Evolutionary conservation across 1,140 invertebrate species (phyloP), one percentile per base, ranked within the genome.

Genomic region (Triops longicaudatus): DNA sequence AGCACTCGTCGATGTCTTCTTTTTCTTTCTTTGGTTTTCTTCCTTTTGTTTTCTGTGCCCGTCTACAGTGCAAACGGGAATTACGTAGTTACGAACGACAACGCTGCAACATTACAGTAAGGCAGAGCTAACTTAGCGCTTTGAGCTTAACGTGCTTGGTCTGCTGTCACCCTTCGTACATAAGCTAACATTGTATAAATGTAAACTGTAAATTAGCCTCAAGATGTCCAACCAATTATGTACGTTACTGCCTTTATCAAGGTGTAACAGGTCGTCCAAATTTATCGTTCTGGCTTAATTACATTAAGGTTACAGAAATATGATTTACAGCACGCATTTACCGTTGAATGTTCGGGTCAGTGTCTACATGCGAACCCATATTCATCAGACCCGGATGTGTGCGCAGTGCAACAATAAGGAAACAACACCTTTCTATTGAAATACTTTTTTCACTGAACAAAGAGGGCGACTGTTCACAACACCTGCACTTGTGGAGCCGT

Each of bases 1-100:
- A 63, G 50, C 50, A 63, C 50, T 63, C 50, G 50, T 63, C 50
- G 50, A 14, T 63, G 44, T 63, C 44, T 63, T 63, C 22, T n/a
- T n/a, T 11, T 63, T 63, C 22, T 63, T 63, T 63, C 31, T 37
- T 37, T 37, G 31, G 31, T 7, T 37, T 37, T 2, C 31, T 37
- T 37, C 7, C 31, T 7, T 7, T 7, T n/a, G n/a, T n/a, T 7
- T 7, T 7, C 31, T 7, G 2, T 63, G 17, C 14, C 22, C 17
- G 14, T 63, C 50, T 63, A 63, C 50, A n/a, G 50, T 63, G 50
- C 22, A 63, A 63, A 22, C 17, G 50, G 50, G 50, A 63, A 63
- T 44, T 44, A 44, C 43, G 17, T 17, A 22, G 9, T 63, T 63
- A 63, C 22, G 50, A 5, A 2, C 31, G 2, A 7, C 2, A 37